These are phyloP conservation scores for Teleogryllus oceanicus DNA, from an alignment of 2,888 invertebrate species.

Conservation along the genomic window DNA sequence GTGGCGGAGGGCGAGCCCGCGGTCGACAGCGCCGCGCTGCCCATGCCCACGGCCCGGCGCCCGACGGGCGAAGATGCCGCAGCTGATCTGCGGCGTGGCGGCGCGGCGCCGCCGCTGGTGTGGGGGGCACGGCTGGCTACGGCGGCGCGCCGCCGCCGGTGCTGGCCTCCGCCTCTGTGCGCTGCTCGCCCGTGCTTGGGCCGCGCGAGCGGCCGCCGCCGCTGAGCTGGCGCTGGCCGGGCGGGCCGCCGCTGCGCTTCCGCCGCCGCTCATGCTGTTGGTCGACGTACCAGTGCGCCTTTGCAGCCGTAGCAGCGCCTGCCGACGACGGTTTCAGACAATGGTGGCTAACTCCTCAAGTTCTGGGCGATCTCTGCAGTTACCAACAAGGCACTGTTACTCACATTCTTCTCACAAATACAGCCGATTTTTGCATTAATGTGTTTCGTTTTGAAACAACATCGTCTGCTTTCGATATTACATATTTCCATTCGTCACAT, in stretches of 20 bases:
- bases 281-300: slow-evolving; percentile 28
- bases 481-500: too few relatives aligned
- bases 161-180: slow-evolving; percentile 66
- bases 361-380: slow-evolving; percentile 72
- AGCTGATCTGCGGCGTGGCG: slow-evolving; percentile 49
- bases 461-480: too few relatives aligned
- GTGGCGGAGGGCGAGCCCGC: slow-evolving; percentile 58
- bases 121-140: slow-evolving; percentile 42
- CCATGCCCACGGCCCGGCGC: slow-evolving; percentile 55
- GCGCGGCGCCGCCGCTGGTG: slow-evolving; percentile 41
- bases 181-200: slow-evolving; percentile 59
- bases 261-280: slow-evolving; percentile 25
- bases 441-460: too few relatives aligned
- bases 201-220: slow-evolving; percentile 24
- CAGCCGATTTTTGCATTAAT: too few relatives aligned
- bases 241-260: slow-evolving; percentile 35
- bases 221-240: slow-evolving; percentile 44
- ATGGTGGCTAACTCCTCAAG: slow-evolving; percentile 74
- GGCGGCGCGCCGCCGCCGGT: slow-evolving; percentile 58
- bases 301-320: slow-evolving; percentile 21
- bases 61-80: slow-evolving; percentile 69
- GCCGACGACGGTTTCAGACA: slow-evolving; percentile 42
- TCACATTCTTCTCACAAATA: too few relatives aligned
- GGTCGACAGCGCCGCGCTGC: slow-evolving; percentile 47
- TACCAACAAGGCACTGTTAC: neutral